Evolutionary conservation across 2,113 vertebrate species (phyloP), one percentile per base, ranked within the genome.

Genomic region (Corythaeola cristata): DNA sequence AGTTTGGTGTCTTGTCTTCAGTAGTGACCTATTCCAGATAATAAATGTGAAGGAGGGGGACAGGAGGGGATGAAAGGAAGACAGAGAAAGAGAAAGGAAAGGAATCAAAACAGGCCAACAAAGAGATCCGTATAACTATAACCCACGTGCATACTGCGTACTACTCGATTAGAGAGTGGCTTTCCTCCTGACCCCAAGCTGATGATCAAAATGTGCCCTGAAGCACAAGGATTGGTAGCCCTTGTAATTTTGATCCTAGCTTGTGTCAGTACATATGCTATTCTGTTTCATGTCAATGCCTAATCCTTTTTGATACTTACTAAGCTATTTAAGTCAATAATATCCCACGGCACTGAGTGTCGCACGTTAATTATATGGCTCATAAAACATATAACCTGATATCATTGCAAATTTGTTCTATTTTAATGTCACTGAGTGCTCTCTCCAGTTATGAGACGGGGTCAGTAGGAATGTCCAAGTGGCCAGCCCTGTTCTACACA

Each of bases 261-360:
- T 94, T 96, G 91, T 97, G 74, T 88, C 84, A 95, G 84, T 94
- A 62, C 74, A 82, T 68, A 89, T 67, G 78, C 91, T 95, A 76
- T 94, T 96, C 95, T 93, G 81, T 94, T 95, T 96, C 95, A 96
- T 95, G 93, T 96, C 91, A 94, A 91, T 37, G 93, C 81, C 85
- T 97, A 96, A 96, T 96, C 94, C 94, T 95, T 97, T 96, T 88
- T 97, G 95, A 97, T 96, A 97, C 92, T 95, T 95, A 91, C 92
- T 94, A 97, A 97, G 93, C 95, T 95, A 95, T 95, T 97, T 96
- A 95, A 97, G 94, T 97, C 95, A 95, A 77, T 92, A 97, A 93
- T 97, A 96, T 91, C 81, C 93, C 87, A 89, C 33, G 85, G 95
- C 89, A 89, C 91, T 55, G 92, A 93, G 80, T 96, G 89, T 95